Conservation (phyloP, 1,140 invertebrate species). For the Euwallacea fornicatus region DNA sequence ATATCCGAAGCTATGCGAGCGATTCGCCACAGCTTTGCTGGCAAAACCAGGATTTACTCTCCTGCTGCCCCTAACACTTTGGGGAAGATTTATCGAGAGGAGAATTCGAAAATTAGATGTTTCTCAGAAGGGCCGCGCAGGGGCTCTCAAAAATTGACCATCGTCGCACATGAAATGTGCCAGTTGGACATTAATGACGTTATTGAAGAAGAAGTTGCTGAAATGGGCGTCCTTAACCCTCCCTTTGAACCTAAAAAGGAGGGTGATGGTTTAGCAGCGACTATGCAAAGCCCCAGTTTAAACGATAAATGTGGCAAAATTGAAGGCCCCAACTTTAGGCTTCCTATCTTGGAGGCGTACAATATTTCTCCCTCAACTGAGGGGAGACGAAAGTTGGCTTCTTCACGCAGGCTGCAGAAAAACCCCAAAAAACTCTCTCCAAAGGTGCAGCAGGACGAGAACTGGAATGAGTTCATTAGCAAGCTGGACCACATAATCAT, state of each 20-base stretch:
- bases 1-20: not conserved
- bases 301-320: not conserved
- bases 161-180: no score
- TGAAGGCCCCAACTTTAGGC: not conserved
- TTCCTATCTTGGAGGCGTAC: constrained; percentile 23
- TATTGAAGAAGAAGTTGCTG: no score
- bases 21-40: not conserved
- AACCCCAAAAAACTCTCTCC: not conserved
- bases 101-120: constrained; percentile 12
- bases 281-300: no score
- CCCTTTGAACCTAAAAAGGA: no score
- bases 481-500: constrained; percentile 44
- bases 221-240: no score
- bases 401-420: constrained; percentile 17
- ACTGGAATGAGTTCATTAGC: constrained; percentile 43
- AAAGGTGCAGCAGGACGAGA: constrained; percentile 31
- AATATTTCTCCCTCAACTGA: constrained; percentile 24
- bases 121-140: no score
- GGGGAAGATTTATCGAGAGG: constrained; percentile 25
- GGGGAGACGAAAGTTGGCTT: constrained; percentile 11
- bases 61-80: constrained; percentile 15
- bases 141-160: no score
- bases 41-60: constrained; percentile 20
- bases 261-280: no score
- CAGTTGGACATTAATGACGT: no score